These are phyloP conservation scores for Tiaroga cobitis DNA, from an alignment of 2,797 vertebrate genomes.

Conservation along the genomic window DNA sequence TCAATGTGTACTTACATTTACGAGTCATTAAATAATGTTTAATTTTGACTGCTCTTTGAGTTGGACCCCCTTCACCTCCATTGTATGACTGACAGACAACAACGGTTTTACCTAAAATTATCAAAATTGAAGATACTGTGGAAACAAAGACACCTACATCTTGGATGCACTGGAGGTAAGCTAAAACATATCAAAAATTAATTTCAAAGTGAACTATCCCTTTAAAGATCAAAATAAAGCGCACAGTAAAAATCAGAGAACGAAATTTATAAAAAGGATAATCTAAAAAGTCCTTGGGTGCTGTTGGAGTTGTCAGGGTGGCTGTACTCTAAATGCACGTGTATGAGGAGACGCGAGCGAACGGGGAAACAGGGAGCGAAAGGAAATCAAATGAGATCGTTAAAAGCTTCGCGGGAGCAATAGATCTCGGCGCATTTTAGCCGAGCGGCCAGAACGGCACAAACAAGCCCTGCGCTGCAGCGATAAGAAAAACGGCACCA, in stretches of 20 bases:
- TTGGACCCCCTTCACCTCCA: too few species aligned
- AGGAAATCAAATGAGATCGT: slow-evolving; percentile 72
- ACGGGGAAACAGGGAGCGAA: slow-evolving; percentile 32
- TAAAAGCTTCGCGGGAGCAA: slow-evolving; percentile 70
- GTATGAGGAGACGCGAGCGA: slow-evolving; percentile 46
- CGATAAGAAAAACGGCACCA: slow-evolving; percentile 74
- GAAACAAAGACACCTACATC: too few species aligned
- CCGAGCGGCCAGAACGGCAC: slow-evolving; percentile 66
- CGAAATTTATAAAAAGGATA: slow-evolving; percentile 24
- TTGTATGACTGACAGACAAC: too few species aligned
- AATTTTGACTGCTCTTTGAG: too few species aligned
- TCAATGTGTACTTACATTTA: too few species aligned
- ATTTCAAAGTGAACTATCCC: too few species aligned
- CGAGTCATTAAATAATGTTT: too few species aligned
- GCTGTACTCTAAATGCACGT: slow-evolving; percentile 65
- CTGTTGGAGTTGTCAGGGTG: slow-evolving; percentile 52
- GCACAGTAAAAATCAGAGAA: not conserved
- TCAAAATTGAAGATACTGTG: too few species aligned
- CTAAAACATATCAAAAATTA: too few species aligned
- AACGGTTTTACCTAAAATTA: too few species aligned
- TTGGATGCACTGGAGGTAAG: too few species aligned
- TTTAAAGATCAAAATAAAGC: slow-evolving; percentile 45
- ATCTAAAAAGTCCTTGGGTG: slow-evolving; percentile 58
- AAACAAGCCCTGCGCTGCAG: slow-evolving; percentile 70
- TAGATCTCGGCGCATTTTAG: slow-evolving; percentile 73